Evolutionary conservation across 2,797 vertebrate genomes (phyloP).

Genomic region (Acipenser oxyrinchus): DNA sequence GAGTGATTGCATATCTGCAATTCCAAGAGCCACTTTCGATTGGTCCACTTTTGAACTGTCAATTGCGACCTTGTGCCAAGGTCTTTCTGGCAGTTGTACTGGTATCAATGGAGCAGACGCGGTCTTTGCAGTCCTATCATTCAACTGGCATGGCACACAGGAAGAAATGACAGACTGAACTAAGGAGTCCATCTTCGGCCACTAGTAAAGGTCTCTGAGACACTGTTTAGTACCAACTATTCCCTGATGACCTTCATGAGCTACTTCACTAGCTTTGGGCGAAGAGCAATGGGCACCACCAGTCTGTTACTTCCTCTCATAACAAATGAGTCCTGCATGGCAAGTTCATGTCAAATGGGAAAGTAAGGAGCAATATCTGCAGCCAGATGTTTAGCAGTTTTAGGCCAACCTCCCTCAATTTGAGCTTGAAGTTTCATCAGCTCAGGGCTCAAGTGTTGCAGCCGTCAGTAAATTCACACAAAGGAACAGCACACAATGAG

Average conservation of each 20-base stretch:
- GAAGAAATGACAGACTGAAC: not conserved
- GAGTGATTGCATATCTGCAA: constrained; percentile 10
- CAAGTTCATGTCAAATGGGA: too few species aligned
- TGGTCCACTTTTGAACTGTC: constrained; percentile 16
- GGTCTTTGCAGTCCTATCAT: not conserved
- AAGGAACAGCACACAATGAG: too few species aligned
- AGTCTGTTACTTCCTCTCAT: too few species aligned
- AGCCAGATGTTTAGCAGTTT: too few species aligned
- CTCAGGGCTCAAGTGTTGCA: too few species aligned
- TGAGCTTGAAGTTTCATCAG: too few species aligned
- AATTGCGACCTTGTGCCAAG: constrained; percentile 12
- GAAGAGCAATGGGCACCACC: too few species aligned
- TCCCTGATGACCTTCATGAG: not conserved
- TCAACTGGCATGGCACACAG: not conserved
- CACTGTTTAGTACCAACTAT: not conserved
- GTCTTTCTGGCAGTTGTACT: constrained; percentile 1
- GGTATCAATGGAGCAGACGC: constrained; percentile 7
- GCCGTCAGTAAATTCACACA: too few species aligned
- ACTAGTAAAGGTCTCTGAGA: not conserved
- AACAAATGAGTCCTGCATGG: too few species aligned
- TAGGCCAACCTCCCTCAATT: too few species aligned
- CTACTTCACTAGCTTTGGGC: not conserved
- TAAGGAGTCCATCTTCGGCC: not conserved
- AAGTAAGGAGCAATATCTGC: too few species aligned
- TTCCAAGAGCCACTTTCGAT: constrained; percentile 2